Evolutionary conservation across 2,888 invertebrate genomes (phyloP), one percentile per base, ranked within the genome.

Genomic region (Neoaliturus tenellus): DNA sequence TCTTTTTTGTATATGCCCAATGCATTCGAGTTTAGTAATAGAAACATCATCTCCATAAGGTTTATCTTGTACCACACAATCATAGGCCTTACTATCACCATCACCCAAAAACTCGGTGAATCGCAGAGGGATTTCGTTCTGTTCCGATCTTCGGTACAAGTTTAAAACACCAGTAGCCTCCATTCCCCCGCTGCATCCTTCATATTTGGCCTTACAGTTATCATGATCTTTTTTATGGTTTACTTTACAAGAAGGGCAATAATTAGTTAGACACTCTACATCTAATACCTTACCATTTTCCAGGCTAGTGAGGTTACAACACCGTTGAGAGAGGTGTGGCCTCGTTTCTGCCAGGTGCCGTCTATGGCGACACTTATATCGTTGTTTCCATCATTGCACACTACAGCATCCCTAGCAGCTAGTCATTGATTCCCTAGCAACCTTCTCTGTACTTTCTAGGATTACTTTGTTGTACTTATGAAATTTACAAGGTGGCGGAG

Each of bases 221-320:
- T 23, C 28, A 55, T 55, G 48, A 25, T 55, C n/a, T 10, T 2
- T 3, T 51, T 80, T 80, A 25, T 23, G 17, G 23, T 39, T 44
- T 6, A 28, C 20, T 48, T 25, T 78, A 23, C 48, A 39, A 48
- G 23, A 14, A 48, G 25, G 28, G 20, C 80, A 80, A 48, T 80
- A 80, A n/a, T 80, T 80, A 12, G 55, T n/a, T 55, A 80, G 31
- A 17, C 33, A 28, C n/a, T 80, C 55, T 8, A 80, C 31, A 35
- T 80, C 80, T 55, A 80, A 23, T 6, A 80, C 80, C 58, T 80
- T 80, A 23, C 80, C 51, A 55, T 28, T 80, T 12, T 28, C 44
- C 25, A 55, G 10, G 28, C 25, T 51, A 23, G 80, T 80, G 20
- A 28, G 17, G 51, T 48, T 23, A 17, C 44, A 23, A 28, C 41